Evolutionary conservation across 2,888 invertebrate species (phyloP), one percentile per base, ranked within the genome.

Genomic region (Exephanes ischioxanthus): DNA sequence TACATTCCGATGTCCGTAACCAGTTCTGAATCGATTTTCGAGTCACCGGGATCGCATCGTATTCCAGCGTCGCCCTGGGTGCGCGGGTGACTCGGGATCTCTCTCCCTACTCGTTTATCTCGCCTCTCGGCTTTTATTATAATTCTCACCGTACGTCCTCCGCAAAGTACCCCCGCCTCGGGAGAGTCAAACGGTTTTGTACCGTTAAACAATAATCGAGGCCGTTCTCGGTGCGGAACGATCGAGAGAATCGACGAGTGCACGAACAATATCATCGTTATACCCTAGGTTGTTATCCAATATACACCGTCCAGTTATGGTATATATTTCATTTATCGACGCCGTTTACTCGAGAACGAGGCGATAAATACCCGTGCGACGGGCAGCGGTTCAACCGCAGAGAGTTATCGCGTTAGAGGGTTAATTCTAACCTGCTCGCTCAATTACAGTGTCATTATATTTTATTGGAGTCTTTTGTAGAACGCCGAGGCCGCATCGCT

Each of bases 11-110:
- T 88, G 88, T 76, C 87, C 88, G 90, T 87, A 91, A 92, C 91
- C 92, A 91, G 92, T 92, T 91, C 89, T 89, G 89, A 90, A 91
- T 91, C 89, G 88, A 89, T 91, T 87, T 91, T 89, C 88, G 88
- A 89, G 90, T 90, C 87, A 87, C 87, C 87, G 83, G 63, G 88
- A 88, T 53, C 48, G 22, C 22, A 48, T 48, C 58, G 33, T 53
- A 45, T 61, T 63, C 70, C 70, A 75, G 70, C 73, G 66, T 72
- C 58, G 48, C 66, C 51, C 71, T 41, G 67, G 79, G 70, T 80
- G 79, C 81, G 70, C 68, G 76, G 67, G 76, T 84, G 80, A 73
- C 51, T 78, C 72, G 73, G 45, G 61, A 71, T 45, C 75, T 61
- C 71, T 51, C 45, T 75, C 66, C 68, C 61, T 83, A 55, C 58